Percentiles rank a stretch among this genome's conserved stretches.
These are phyloP conservation scores for Drepana falcataria DNA, from an alignment of 2,888 invertebrate species.

Conservation along the genomic window DNA sequence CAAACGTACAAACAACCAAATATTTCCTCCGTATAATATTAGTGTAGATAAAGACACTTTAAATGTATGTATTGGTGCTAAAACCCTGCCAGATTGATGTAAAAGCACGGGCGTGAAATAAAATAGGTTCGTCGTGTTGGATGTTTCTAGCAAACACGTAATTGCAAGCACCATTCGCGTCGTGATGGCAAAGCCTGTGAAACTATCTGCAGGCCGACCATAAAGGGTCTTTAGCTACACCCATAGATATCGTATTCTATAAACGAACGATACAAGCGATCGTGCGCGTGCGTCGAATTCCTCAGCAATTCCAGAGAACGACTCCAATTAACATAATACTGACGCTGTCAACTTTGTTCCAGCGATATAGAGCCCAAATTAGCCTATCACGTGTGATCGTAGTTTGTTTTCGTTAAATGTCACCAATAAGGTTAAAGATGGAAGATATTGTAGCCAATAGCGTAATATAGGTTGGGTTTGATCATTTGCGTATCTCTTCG, in stretches of 20 bases:
- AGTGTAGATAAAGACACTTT: no score
- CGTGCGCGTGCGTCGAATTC: conserved; percentile 58
- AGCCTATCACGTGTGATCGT: conserved; percentile 3
- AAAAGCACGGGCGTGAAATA: no score
- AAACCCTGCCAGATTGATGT: no score
- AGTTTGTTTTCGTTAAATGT: conserved; percentile 16
- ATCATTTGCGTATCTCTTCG: conserved; percentile 14
- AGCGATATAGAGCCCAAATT: conserved; percentile 24
- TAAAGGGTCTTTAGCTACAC: conserved; percentile 52
- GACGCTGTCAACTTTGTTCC: conserved; percentile 25
- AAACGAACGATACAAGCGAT: conserved; percentile 50
- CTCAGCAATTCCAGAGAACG: conserved; percentile 40
- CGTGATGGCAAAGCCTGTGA: conserved; percentile 51
- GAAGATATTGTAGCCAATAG: conserved; percentile 36
- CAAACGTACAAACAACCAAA: no score
- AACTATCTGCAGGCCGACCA: conserved; percentile 58
- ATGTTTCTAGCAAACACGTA: conserved; percentile 13
- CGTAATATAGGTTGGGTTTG: neutral
- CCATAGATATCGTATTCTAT: conserved; percentile 51
- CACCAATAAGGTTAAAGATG: conserved; percentile 32
- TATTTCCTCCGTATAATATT: no score
- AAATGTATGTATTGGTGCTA: no score
- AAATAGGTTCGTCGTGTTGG: neutral
- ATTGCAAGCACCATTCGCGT: conserved; percentile 26
- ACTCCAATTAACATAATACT: conserved; percentile 25